Evolutionary conservation across 2,888 invertebrate genomes (phyloP), one percentile per base, ranked within the genome.

Genomic region (Mesorhabditis spiculigera): DNA sequence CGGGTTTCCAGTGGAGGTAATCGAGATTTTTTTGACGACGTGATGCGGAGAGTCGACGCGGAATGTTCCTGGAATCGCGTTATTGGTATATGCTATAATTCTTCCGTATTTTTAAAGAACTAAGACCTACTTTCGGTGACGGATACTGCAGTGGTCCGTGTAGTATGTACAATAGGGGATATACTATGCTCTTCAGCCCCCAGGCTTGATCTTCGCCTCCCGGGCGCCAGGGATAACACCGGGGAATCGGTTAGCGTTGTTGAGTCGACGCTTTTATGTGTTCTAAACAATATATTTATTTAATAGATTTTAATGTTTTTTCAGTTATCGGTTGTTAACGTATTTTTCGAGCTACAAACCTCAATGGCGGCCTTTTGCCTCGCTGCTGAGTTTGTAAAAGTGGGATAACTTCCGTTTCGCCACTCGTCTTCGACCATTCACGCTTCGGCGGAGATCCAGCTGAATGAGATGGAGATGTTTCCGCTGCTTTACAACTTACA

Each of bases 391-490:
- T 10, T 13, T 50, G 58, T n/a, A 50, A 50, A 13, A 50, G 58
- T 2, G 58, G 58, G 1, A n/a, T 3, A 13, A n/a, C 58, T 50
- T 50, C 58, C 8, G 8, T 50, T 50, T 50, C 58, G 10, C 58
- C 58, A n/a, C 58, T 50, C 58, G 58, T 50, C n/a, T n/a, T 50
- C 58, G 58, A 50, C 58, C 58, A 50, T 50, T 50, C 58, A 10
- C 58, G 58, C n/a, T 50, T 50, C 58, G 58, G 58, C 10, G 58
- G 58, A 50, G 58, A 50, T 50, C 58, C 58, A n/a, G 58, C 58
- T 50, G 58, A 50, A 50, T 13, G 8, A 13, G n/a, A n/a, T 13
- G n/a, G 10, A 50, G n/a, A 50, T n/a, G n/a, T 50, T 50, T 50
- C 58, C n/a, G 8, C 58, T 13, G 8, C 58, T 50, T 13, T 50